Evolutionary conservation across 1,140 invertebrate genomes (phyloP).

Genomic region (Calephelis nemesis): DNA sequence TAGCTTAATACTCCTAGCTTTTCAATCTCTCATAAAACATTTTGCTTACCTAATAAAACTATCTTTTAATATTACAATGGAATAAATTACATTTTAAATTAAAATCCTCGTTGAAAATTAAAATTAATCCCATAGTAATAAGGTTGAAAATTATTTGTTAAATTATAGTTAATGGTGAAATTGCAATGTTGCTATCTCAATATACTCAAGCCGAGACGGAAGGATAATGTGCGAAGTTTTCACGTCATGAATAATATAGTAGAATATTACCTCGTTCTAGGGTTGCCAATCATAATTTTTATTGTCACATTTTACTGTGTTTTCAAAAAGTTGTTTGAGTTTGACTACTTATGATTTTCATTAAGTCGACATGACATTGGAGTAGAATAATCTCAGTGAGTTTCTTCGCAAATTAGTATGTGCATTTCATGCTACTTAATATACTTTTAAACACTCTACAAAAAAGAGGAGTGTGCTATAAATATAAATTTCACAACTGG

Average conservation of each 20-base stretch:
- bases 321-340: no score
- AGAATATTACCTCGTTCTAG: constrained; percentile 22
- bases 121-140: neutral
- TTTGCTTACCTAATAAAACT: neutral
- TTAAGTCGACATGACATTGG: no score
- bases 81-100: neutral
- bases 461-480: no score
- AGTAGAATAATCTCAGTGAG: no score
- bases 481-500: no score
- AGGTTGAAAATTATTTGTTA: neutral
- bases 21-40: constrained; percentile 20
- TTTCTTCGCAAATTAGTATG: no score
- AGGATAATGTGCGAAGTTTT: constrained; percentile 34
- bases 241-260: constrained; percentile 32
- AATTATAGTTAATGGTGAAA: constrained; percentile 10
- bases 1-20: neutral
- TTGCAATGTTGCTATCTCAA: constrained; percentile 20
- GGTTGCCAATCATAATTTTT: no score
- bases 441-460: no score
- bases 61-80: constrained; percentile 1
- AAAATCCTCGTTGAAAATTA: neutral
- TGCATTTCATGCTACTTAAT: no score
- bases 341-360: no score
- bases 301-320: no score
- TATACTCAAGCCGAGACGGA: constrained; percentile 19